phyloP scores from a whole-genome alignment of 2,113 vertebrate genomes.

The Neofelis nebulosa region DNA sequence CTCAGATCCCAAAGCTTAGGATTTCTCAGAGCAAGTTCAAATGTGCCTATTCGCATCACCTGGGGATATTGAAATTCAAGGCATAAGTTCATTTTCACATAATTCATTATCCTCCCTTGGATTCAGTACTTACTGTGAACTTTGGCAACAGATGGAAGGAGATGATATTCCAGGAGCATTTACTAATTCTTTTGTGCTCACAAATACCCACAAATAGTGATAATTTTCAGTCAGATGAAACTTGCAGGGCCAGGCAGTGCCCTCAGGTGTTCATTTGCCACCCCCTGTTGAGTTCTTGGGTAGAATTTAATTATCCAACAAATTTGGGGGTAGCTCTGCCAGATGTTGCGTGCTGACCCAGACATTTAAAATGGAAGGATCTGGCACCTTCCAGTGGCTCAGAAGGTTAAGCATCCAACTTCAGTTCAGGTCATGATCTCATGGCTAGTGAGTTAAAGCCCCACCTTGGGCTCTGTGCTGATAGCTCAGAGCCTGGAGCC shows the following conservation, averaged over 20 bases:
- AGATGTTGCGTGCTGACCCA: conserved; percentile 72
- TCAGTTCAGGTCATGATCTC: too few species aligned
- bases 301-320: conserved; percentile 78
- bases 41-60: conserved; percentile 77
- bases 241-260: conserved; percentile 65
- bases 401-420: too few species aligned
- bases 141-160: conserved; percentile 76
- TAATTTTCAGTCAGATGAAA: conserved; percentile 76
- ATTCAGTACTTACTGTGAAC: conserved; percentile 78
- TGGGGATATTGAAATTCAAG: conserved; percentile 80
- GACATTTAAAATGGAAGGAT: conserved; percentile 14
- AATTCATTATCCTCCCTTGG: conserved; percentile 80
- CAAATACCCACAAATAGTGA: conserved; percentile 60
- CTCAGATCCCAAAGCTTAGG: conserved; percentile 76
- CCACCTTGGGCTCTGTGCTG: too few species aligned
- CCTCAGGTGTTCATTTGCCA: conserved; percentile 71
- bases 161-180: conserved; percentile 53
- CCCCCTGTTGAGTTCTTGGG: conserved; percentile 73
- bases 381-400: not conserved
- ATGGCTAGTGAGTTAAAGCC: too few species aligned
- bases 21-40: conserved; percentile 73
- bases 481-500: too few species aligned
- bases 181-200: conserved; percentile 69
- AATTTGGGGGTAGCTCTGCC: conserved; percentile 63
- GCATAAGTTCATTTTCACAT: conserved; percentile 80